phyloP scores from a whole-genome alignment of 2,113 vertebrate genomes.

The Monopterus albus region DNA sequence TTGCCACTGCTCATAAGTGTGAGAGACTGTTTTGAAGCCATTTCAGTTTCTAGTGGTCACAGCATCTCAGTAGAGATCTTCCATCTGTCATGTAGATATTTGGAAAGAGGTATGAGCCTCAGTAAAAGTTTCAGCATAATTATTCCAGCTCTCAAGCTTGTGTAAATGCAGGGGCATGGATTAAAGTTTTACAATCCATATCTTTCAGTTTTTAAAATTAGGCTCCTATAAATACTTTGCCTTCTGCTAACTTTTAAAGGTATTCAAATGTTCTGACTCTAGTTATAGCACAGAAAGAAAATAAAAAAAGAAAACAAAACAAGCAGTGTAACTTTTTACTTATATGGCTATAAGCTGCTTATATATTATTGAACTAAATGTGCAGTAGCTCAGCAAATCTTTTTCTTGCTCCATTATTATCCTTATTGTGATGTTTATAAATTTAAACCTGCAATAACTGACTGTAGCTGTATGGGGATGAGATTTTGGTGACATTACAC shows the following conservation, averaged over 20 bases:
- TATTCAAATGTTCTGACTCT: background rate
- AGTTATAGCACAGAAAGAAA: background rate
- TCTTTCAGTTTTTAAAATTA: slow-evolving; percentile 32
- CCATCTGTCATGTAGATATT: slow-evolving; percentile 27
- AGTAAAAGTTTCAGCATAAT: slow-evolving; percentile 1
- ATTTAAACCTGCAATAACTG: too few relatives aligned
- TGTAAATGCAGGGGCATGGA: slow-evolving; percentile 29
- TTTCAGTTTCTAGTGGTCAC: slow-evolving; percentile 40
- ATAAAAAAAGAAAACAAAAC: background rate
- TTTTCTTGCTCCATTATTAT: too few relatives aligned
- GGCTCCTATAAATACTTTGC: slow-evolving; percentile 3
- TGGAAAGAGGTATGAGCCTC: background rate
- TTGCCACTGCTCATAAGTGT: slow-evolving; percentile 20
- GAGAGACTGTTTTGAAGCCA: slow-evolving; percentile 30
- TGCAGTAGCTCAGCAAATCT: background rate
- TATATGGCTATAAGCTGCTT: background rate
- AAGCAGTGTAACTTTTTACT: background rate
- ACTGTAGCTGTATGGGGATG: too few relatives aligned
- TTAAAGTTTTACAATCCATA: slow-evolving; percentile 27
- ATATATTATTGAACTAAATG: background rate
- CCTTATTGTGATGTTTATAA: too few relatives aligned
- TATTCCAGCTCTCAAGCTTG: slow-evolving; percentile 6
- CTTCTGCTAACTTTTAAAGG: background rate
- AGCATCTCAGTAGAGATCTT: background rate
- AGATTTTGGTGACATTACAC: too few relatives aligned